phyloP scores from a whole-genome alignment of 1,140 invertebrate species.

The Limonius californicus region DNA sequence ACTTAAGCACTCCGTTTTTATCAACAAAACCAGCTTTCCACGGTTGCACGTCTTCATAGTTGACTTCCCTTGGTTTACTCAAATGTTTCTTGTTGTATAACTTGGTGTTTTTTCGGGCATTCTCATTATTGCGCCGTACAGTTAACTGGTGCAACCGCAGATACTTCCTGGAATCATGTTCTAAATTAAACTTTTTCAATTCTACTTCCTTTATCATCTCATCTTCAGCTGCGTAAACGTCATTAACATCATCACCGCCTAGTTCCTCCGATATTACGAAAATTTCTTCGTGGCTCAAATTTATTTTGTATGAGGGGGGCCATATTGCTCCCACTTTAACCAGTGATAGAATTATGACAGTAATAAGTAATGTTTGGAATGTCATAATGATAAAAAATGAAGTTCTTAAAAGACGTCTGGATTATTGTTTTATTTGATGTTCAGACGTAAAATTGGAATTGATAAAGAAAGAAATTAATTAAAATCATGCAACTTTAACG shows the following conservation, averaged over 20 bases:
- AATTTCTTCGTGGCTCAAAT: conserved; percentile 37
- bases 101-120: not conserved
- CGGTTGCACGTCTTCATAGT: conserved; percentile 29
- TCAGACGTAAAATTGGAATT: no score
- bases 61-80: conserved; percentile 1
- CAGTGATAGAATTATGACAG: not conserved
- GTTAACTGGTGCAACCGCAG: conserved; percentile 30
- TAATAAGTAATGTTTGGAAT: not conserved
- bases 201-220: conserved; percentile 39
- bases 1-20: conserved; percentile 23
- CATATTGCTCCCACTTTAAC: conserved; percentile 25
- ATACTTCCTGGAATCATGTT: conserved; percentile 29
- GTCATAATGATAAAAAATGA: conserved; percentile 1
- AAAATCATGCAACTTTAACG: no score
- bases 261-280: conserved; percentile 43
- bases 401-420: no score
- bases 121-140: not conserved
- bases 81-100: not conserved
- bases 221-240: conserved; percentile 37
- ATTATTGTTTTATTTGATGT: no score
- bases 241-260: conserved; percentile 33
- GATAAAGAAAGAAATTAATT: no score
- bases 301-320: conserved; percentile 38
- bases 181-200: conserved; percentile 20
- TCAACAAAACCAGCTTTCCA: conserved; percentile 35